Conservation (phyloP, 2,797 vertebrate species). For the Oreochromis mossambicus region DNA sequence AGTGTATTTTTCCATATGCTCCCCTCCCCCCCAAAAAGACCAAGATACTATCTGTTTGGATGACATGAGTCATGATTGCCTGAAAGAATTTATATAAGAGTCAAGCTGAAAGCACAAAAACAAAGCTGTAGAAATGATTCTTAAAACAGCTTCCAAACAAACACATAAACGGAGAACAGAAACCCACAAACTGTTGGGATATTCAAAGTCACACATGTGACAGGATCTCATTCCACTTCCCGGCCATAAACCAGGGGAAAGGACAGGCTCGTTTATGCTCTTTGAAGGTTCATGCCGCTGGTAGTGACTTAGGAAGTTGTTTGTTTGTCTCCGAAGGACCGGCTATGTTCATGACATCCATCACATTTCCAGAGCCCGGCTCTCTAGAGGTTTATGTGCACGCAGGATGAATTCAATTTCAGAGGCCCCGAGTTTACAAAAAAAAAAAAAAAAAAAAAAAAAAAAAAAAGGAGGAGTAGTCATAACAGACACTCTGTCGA, state of each 20-base stretch:
- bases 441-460: too few species aligned
- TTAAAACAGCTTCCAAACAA: slow-evolving; percentile 17
- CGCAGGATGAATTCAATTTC: slow-evolving; percentile 21
- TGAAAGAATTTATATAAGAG: neutral
- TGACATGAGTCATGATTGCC: neutral
- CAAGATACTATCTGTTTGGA: neutral
- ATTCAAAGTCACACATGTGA: slow-evolving; percentile 6
- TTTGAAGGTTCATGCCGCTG: slow-evolving; percentile 41
- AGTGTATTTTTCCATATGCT: neutral
- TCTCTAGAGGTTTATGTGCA: neutral
- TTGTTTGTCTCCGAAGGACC: slow-evolving; percentile 67
- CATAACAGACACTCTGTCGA: neutral
- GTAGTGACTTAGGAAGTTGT: slow-evolving; percentile 58
- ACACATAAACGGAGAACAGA: neutral
- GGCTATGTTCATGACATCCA: slow-evolving; percentile 46
- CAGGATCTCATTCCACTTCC: slow-evolving; percentile 16
- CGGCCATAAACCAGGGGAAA: slow-evolving; percentile 3
- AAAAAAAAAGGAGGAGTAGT: neutral
- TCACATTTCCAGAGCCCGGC: slow-evolving; percentile 8
- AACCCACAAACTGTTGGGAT: neutral
- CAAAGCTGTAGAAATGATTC: neutral
- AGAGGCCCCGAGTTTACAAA: neutral
- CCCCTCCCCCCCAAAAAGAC: neutral
- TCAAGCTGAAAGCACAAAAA: slow-evolving; percentile 4
- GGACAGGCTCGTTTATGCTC: slow-evolving; percentile 29